Percentiles rank a stretch among this genome's conserved stretches.
phyloP scores from a whole-genome alignment of 2,113 vertebrate species.

The Xerus inauris region DNA sequence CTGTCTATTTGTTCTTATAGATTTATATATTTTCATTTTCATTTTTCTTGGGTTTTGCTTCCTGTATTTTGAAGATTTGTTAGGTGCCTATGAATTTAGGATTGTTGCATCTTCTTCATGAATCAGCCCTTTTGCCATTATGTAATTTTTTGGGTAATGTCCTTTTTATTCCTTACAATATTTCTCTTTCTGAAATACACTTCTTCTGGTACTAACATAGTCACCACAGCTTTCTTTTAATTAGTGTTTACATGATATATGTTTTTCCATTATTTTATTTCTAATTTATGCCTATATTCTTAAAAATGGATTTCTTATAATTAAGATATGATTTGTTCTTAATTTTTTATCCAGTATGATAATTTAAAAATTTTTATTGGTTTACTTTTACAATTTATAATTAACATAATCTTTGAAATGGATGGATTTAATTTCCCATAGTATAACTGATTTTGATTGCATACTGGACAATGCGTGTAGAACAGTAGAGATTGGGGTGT shows the following conservation, averaged over 20 bases:
- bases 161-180: background rate
- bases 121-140: background rate
- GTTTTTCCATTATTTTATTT: background rate
- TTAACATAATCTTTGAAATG: background rate
- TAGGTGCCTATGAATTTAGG: background rate
- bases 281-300: background rate
- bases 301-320: background rate
- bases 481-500: background rate
- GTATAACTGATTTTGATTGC: background rate
- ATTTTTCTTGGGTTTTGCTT: background rate
- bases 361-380: background rate
- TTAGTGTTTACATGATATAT: background rate
- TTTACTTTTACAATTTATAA: background rate
- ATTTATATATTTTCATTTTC: background rate
- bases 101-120: background rate
- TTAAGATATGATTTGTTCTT: background rate
- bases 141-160: background rate
- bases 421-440: background rate
- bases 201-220: background rate
- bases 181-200: background rate
- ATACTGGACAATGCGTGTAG: background rate
- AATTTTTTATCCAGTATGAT: background rate
- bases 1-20: background rate
- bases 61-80: background rate
- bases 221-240: background rate